phyloP scores from a whole-genome alignment of 2,797 vertebrate genomes.

The Tenualosa thibaudeaui region DNA sequence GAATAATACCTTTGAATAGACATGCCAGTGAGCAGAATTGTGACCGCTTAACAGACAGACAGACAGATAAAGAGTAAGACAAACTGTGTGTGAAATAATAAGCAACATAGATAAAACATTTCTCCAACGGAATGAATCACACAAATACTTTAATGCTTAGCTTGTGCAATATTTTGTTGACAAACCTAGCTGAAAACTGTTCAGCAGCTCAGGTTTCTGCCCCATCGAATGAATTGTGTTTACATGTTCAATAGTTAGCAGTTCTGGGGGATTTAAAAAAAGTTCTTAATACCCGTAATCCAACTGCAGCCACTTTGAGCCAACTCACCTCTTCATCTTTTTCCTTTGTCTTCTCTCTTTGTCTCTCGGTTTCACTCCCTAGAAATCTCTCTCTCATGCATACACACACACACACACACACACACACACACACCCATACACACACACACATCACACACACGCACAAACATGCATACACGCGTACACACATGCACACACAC shows the following conservation, averaged over 20 bases:
- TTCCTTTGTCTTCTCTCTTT: neutral
- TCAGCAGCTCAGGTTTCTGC: neutral
- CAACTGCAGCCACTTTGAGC: neutral
- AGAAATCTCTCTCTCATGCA: neutral
- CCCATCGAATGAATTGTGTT: neutral
- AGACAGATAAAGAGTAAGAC: too few relatives aligned
- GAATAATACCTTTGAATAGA: neutral
- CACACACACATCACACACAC: neutral
- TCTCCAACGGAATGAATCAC: neutral
- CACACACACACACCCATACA: neutral
- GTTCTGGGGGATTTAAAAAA: neutral
- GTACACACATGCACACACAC: too few relatives aligned
- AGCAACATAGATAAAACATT: neutral
- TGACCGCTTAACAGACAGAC: neutral
- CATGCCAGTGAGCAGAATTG: neutral
- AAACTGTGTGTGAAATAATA: neutral
- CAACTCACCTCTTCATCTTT: neutral
- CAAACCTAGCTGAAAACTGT: neutral
- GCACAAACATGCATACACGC: neutral
- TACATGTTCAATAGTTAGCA: neutral
- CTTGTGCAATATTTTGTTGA: neutral
- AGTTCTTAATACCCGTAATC: neutral
- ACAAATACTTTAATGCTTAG: neutral
- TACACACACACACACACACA: neutral
- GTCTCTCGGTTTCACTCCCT: neutral